phyloP scores from a whole-genome alignment of 2,113 vertebrate species.

The Hystrix brachyura region DNA sequence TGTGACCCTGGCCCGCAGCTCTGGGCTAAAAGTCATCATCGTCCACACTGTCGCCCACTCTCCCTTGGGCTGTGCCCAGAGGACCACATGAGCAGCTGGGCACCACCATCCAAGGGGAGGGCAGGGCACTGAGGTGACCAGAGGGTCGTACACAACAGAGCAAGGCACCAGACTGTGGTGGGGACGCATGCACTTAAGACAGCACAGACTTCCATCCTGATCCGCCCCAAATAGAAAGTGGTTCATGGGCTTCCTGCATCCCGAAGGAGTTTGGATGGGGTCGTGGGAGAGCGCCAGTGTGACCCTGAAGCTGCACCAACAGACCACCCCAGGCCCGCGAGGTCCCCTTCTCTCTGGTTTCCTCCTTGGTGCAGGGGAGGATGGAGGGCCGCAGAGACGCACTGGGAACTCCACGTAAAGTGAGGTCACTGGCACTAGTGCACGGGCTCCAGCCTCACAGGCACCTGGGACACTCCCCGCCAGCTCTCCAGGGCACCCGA shows the following conservation, averaged over 20 bases:
- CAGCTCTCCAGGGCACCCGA: neutral
- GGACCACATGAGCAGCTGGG: rapidly evolving
- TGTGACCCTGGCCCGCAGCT: rapidly evolving
- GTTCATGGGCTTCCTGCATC: neutral
- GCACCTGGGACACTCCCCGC: neutral
- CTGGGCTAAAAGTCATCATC: neutral
- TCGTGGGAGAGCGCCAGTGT: rapidly evolving
- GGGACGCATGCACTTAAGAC: too few species aligned
- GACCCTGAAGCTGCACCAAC: neutral
- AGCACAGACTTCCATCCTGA: neutral
- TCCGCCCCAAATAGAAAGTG: neutral
- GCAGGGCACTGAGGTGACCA: neutral
- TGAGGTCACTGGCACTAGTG: too few species aligned
- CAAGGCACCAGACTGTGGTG: neutral
- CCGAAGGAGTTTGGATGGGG: neutral
- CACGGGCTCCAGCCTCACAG: too few species aligned
- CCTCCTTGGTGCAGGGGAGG: too few species aligned
- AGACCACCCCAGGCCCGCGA: too few species aligned
- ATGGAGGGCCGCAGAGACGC: neutral
- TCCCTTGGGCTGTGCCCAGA: too few species aligned
- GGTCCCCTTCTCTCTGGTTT: too few species aligned
- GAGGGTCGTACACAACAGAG: neutral
- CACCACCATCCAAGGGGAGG: rapidly evolving
- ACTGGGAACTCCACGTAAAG: too few species aligned
- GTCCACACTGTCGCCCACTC: neutral